These are phyloP conservation scores for Trididemnum clinides DNA, from an alignment of 23 tunicate genomes.

Conservation along the genomic window DNA sequence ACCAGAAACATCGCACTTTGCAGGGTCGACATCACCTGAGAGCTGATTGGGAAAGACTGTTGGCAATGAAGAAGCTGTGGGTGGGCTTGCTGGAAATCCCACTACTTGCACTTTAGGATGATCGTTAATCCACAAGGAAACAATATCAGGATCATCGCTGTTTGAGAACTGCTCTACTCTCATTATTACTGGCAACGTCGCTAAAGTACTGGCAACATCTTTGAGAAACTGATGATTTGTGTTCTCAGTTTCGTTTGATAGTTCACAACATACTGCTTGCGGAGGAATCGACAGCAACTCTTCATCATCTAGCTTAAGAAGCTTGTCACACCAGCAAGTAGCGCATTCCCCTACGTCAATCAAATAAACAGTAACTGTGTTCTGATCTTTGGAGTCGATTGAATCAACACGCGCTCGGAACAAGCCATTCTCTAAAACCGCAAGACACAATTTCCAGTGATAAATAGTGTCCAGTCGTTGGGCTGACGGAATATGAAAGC, in stretches of 20 bases:
- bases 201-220: background rate
- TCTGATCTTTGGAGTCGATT: background rate
- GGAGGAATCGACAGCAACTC: slow-evolving; percentile 35
- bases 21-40: background rate
- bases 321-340: background rate
- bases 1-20: background rate
- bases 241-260: background rate
- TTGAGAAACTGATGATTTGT: background rate
- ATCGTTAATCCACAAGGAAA: slow-evolving; percentile 44
- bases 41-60: background rate
- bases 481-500: background rate
- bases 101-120: background rate
- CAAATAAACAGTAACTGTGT: slow-evolving; percentile 38
- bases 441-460: slow-evolving; percentile 45
- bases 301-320: slow-evolving; percentile 49
- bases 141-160: slow-evolving; percentile 31
- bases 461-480: slow-evolving; percentile 23
- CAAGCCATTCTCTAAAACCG: background rate
- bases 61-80: background rate
- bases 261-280: slow-evolving; percentile 56
- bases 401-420: slow-evolving; percentile 32
- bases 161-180: slow-evolving; percentile 16
- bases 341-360: slow-evolving; percentile 39
- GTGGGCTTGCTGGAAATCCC: background rate
- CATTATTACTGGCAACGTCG: slow-evolving; percentile 3